phyloP scores from a whole-genome alignment of 1,140 invertebrate genomes.

The Leptinotarsa lineolata region DNA sequence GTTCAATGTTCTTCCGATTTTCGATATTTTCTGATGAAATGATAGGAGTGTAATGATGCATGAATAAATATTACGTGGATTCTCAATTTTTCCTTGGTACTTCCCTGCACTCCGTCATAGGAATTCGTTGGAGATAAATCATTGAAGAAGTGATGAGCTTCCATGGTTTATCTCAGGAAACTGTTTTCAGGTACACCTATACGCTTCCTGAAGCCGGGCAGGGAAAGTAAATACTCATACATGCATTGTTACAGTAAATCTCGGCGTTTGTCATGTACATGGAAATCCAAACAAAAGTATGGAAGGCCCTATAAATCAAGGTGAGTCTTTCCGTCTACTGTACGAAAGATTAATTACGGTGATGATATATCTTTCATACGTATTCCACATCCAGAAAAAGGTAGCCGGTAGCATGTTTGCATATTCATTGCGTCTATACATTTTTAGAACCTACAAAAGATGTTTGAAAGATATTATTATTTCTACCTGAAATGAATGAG shows the following conservation, averaged over 20 bases:
- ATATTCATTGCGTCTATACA: not conserved
- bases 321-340: constrained; percentile 2
- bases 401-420: not conserved
- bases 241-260: constrained; percentile 4
- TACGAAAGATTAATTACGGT: constrained; percentile 1
- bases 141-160: not conserved
- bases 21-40: no score
- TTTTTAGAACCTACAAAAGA: no score
- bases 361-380: not conserved
- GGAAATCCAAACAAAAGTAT: constrained; percentile 6
- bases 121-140: not conserved
- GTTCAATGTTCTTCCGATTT: no score
- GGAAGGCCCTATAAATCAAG: not conserved
- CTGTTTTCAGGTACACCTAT: constrained; percentile 1
- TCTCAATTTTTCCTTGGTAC: no score
- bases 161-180: not conserved
- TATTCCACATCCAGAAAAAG: not conserved
- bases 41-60: no score
- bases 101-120: no score
- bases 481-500: no score
- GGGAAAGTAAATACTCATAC: not conserved
- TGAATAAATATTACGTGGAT: no score
- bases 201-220: not conserved
- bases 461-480: no score
- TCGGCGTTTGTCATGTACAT: constrained; percentile 5